Conservation (phyloP, 2,888 invertebrate genomes). For the Gryllus longicercus region DNA sequence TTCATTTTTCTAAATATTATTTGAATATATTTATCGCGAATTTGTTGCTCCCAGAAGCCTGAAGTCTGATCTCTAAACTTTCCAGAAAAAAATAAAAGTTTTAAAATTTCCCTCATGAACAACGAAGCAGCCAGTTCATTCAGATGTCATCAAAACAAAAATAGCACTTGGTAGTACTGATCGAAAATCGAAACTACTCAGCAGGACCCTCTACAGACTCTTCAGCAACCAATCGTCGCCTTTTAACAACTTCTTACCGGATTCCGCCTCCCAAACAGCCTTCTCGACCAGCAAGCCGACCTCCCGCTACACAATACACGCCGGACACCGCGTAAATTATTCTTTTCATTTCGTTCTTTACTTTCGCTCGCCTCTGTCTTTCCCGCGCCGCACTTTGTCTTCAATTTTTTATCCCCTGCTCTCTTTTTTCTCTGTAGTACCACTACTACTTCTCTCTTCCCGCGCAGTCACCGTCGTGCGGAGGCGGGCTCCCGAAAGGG, state of each 20-base stretch:
- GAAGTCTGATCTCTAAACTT: no score
- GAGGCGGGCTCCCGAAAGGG: background rate
- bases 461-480: background rate
- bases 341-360: constrained; percentile 8
- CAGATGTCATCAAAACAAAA: no score
- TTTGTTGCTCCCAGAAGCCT: no score
- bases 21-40: no score
- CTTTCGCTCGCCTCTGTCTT: background rate
- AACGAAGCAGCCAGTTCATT: no score
- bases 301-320: background rate
- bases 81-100: no score
- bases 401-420: background rate
- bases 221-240: no score
- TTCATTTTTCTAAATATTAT: no score
- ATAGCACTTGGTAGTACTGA: no score
- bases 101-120: no score
- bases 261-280: background rate
- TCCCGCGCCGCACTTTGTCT: background rate
- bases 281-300: background rate
- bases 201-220: no score
- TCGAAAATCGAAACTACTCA: no score
- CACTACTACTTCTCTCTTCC: background rate
- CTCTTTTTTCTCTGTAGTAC: background rate
- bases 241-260: background rate
- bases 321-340: constrained; percentile 4